Conservation (phyloP, 2,888 invertebrate species). For the Nymphalis urticae region DNA sequence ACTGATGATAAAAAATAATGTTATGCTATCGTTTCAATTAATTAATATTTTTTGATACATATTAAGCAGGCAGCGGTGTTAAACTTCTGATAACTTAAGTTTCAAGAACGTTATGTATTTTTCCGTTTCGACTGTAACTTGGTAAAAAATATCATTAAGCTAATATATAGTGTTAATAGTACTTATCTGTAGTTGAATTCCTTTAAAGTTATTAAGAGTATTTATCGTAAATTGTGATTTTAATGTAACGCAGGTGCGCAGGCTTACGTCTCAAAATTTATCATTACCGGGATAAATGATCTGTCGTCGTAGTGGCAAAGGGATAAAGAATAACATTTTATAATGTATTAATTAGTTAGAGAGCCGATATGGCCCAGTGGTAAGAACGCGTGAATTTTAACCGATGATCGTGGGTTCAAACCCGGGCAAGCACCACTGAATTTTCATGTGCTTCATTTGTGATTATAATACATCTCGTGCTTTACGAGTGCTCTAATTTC, state of each 20-base stretch:
- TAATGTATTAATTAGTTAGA: too few relatives aligned
- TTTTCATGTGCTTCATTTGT: too few relatives aligned
- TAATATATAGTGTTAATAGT: neutral
- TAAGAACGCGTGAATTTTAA: too few relatives aligned
- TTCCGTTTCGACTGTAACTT: conserved; percentile 15
- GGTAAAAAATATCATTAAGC: neutral
- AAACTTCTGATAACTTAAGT: conserved; percentile 10
- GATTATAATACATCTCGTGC: too few relatives aligned
- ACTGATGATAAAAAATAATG: conserved; percentile 1
- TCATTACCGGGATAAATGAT: neutral
- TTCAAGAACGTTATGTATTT: conserved; percentile 12
- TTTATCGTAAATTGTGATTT: neutral
- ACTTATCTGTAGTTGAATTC: neutral
- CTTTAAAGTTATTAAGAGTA: neutral
- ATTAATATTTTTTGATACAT: conserved; percentile 7
- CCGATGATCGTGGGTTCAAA: too few relatives aligned
- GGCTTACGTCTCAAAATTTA: neutral
- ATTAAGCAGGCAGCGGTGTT: conserved; percentile 14
- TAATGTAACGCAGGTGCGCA: neutral
- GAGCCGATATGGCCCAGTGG: too few relatives aligned
- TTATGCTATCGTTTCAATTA: neutral
- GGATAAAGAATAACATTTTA: too few relatives aligned
- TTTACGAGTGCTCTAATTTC: too few relatives aligned
- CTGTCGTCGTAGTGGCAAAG: too few relatives aligned
- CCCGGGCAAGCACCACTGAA: too few relatives aligned